Evolutionary conservation across 1,140 invertebrate genomes (phyloP).

Genomic region (Drosophila sechellia): DNA sequence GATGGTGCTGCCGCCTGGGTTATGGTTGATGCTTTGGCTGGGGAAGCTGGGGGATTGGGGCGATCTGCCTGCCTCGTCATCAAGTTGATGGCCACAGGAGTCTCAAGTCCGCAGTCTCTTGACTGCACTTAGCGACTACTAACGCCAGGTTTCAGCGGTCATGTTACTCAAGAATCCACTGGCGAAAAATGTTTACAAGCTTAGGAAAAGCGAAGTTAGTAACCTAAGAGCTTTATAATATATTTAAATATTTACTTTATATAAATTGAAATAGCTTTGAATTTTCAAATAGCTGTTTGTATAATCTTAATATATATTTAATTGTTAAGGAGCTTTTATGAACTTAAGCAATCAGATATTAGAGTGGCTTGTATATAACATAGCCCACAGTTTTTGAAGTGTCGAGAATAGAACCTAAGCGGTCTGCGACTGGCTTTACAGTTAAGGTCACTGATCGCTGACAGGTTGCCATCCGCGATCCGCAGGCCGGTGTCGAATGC

Average conservation of each 20-base stretch:
- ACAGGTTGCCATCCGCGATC: constrained; percentile 62
- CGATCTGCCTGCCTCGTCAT: constrained; percentile 34
- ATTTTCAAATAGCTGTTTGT: too few species aligned
- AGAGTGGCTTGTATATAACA: neutral
- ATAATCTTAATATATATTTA: too few species aligned
- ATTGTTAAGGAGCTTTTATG: too few species aligned
- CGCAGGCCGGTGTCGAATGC: constrained; percentile 63
- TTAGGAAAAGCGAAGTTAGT: too few species aligned
- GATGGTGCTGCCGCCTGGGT: constrained; percentile 13
- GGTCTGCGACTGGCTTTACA: constrained; percentile 67
- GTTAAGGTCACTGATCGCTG: constrained; percentile 80
- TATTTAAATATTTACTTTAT: neutral
- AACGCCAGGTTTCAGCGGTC: constrained; percentile 66
- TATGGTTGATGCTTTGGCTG: constrained; percentile 9
- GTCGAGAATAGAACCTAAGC: constrained; percentile 50
- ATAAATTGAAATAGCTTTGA: too few species aligned
- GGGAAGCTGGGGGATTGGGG: constrained; percentile 2
- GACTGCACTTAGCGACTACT: constrained; percentile 79
- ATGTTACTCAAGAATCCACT: constrained; percentile 66
- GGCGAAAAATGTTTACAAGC: neutral
- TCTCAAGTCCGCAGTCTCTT: constrained; percentile 25
- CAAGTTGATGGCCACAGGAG: constrained; percentile 67
- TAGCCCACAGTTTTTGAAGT: neutral
- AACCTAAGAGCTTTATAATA: too few species aligned
- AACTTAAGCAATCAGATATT: neutral